Evolutionary conservation across 1,140 invertebrate species (phyloP), one percentile per base, ranked within the genome.

Genomic region (Ceratina japonica): DNA sequence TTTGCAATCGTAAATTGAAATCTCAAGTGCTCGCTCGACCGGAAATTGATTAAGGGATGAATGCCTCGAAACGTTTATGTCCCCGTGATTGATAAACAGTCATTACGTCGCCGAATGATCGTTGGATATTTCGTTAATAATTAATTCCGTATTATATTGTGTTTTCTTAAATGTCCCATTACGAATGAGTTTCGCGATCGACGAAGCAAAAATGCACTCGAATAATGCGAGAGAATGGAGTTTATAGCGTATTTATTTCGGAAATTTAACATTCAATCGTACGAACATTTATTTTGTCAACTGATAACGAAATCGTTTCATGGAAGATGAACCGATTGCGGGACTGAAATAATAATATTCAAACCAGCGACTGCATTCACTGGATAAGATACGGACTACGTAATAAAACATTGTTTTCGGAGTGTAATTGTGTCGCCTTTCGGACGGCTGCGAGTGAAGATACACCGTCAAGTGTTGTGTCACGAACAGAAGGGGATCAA

Each of bases 401-500:
- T 44, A 44, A 7, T 10, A 10, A 68, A 52, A 31, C 66, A 27
- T n/a, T 69, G 22, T 65, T 70, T 22, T n/a, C 10, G 2, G 15
- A 0, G 27, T 56, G 70, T 64, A 79, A 79, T 79, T 79, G 62
- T 63, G 54, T 15, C 44, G 72, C 18, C 56, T 68, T 18, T 20
- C 31, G 16, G 56, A 49, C 27, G 13, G 12, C n/a, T 69, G 24
- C 7, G 51, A n/a, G 12, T n/a, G 22, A 52, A 27, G 51, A 44
- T 52, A 74, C 37, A 56, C 24, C 68, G 58, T 44, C 63, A 44
- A 71, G 65, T 71, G 27, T 56, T 37, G 56, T 49, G 64, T 63
- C 75, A 65, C 52, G 16, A 13, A 15, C 8, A 65, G 73, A 61
- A 16, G 13, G 52, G 16, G 69, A 84, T 85, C 82, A 69, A 85